phyloP scores from a whole-genome alignment of 2,888 invertebrate species.

The Ormyrus labotus region DNA sequence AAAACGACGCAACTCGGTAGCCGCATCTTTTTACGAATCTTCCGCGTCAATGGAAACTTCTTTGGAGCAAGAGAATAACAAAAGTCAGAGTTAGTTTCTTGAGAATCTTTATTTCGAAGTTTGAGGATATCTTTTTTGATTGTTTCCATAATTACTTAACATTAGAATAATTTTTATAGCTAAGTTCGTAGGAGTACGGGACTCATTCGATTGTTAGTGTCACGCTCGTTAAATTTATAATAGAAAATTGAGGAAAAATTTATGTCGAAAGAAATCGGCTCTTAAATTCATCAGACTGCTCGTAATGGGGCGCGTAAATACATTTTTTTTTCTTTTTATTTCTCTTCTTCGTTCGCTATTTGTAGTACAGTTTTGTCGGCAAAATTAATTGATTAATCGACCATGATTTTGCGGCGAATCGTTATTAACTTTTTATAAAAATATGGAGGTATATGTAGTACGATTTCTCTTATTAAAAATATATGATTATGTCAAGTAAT shows the following conservation, averaged over 20 bases:
- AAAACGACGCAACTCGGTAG: slow-evolving; percentile 50
- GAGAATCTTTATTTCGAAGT: slow-evolving; percentile 17
- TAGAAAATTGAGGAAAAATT: slow-evolving; percentile 22
- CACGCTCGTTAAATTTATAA: slow-evolving; percentile 48
- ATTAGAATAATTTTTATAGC: slow-evolving; percentile 27
- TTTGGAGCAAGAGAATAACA: slow-evolving; percentile 21
- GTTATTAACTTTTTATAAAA: slow-evolving; percentile 33
- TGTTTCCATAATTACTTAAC: slow-evolving; percentile 2
- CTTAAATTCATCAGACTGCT: not conserved
- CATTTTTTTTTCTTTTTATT: slow-evolving; percentile 7
- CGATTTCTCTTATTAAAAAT: slow-evolving; percentile 13
- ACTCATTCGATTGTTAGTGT: slow-evolving; percentile 19
- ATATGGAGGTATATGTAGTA: slow-evolving; percentile 16
- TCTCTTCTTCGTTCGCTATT: not conserved
- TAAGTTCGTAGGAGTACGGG: not conserved
- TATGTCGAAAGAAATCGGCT: slow-evolving; percentile 8
- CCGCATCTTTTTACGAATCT: slow-evolving; percentile 43
- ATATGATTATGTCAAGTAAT: slow-evolving; percentile 21
- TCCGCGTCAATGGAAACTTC: slow-evolving; percentile 5
- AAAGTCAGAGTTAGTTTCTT: not conserved
- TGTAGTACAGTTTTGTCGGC: not conserved
- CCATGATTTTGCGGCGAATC: not conserved
- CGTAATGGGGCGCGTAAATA: not conserved
- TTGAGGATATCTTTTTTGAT: slow-evolving; percentile 5
- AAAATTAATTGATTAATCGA: slow-evolving; percentile 24